Conservation (phyloP, 1,140 invertebrate genomes). For the Parapsyche elsis region DNA sequence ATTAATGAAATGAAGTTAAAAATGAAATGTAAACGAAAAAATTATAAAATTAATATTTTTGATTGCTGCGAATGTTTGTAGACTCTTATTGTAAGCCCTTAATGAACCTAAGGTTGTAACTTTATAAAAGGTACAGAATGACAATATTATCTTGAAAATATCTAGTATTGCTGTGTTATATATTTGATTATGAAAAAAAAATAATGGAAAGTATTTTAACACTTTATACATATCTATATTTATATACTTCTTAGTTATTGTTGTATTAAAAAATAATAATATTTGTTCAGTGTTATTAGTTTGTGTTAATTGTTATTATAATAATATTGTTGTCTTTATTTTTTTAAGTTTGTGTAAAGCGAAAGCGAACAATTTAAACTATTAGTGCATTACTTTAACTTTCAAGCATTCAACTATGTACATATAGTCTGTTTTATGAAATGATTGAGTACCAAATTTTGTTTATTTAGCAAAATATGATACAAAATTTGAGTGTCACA, state of each 20-base stretch:
- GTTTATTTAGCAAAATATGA: too few species aligned
- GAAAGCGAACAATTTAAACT: not conserved
- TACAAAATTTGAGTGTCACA: too few species aligned
- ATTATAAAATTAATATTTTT: slow-evolving; percentile 16
- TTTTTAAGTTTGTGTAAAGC: not conserved
- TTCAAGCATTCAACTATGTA: too few species aligned
- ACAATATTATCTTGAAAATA: slow-evolving; percentile 45
- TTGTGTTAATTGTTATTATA: not conserved
- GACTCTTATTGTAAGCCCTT: slow-evolving; percentile 34
- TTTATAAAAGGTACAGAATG: slow-evolving; percentile 42
- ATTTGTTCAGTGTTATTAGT: not conserved
- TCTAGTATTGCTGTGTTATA: slow-evolving; percentile 30
- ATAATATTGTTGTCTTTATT: not conserved
- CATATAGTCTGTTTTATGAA: too few species aligned
- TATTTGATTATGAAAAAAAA: not conserved
- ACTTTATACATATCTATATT: not conserved
- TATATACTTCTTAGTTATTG: not conserved
- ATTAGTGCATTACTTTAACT: too few species aligned
- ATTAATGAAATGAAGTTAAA: not conserved
- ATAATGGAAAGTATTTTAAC: slow-evolving; percentile 2
- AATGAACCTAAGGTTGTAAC: slow-evolving; percentile 53
- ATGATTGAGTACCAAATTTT: too few species aligned
- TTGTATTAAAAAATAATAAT: too few species aligned
- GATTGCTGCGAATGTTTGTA: not conserved
- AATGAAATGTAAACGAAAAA: not conserved